Base-by-base conservation (phyloP, 2,113 vertebrate species). In the Chelonoidis abingdonii region DNA sequence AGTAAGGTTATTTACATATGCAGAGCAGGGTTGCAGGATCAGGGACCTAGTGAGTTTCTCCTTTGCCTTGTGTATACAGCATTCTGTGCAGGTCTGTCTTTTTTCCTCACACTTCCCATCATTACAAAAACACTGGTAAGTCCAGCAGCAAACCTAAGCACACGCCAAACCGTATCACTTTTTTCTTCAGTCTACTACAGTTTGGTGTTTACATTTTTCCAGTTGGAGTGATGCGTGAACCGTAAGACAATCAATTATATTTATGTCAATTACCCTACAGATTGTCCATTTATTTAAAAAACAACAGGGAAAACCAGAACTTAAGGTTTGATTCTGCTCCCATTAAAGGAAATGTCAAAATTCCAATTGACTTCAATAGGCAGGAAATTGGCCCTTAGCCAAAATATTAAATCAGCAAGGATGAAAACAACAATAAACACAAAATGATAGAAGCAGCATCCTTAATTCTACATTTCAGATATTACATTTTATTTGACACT, bases 281-380 rank as follows among this genome's bases (percentile, higher is more conserved):
- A 97, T 96, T 96, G 89, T 90, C 86, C 92, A 91, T 95, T 95
- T 97, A 95, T 97, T 95, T 97, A 89, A 93, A 94, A 93, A 96
- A 89, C 81, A 94, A 24, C 56, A 91, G 86, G 83, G 90, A 85
- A 89, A 56, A 80, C 80, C 75, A 95, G 90, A 91, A 89, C 90
- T 94, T 92, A 89, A 92, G 84, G 87, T 88, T 86, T 87, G 90
- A 89, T 95, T 86, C 93, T 89, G 92, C 25, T 92, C 91, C 95
- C 89, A 89, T 87, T 94, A 93, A 95, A 96, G 91, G 90, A 94
- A 91, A 87, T 5, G 9, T 88, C 83, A 89, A 96, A 97, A 96
- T 82, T 93, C 92, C 75, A 96, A 92, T 95, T 88, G 96, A 97
- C 95, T 97, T 97, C 93, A 80, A 89, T 84, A 94, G 35, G 86